Percentiles rank a stretch among this genome's conserved stretches.
Evolutionary conservation across 2,113 vertebrate species (phyloP).

Genomic region (Mastomys coucha): DNA sequence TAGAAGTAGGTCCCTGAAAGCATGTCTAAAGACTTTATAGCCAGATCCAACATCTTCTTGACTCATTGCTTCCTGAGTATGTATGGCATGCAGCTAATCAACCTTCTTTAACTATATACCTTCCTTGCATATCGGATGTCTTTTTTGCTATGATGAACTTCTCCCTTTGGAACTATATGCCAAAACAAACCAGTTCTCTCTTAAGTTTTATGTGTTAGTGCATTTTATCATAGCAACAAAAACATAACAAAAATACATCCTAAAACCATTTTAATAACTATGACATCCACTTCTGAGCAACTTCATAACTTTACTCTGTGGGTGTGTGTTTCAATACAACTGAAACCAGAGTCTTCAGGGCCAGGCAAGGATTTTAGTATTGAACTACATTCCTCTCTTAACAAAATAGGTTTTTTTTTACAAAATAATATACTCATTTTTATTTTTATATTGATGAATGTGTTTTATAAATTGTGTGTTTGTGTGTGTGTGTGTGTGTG

Average conservation of each 20-base stretch:
- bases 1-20: background rate
- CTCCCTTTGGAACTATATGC: background rate
- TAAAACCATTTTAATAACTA: background rate
- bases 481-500: background rate
- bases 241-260: background rate
- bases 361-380: background rate
- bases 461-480: background rate
- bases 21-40: background rate
- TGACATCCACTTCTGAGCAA: background rate
- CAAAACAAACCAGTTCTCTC: background rate
- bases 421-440: background rate
- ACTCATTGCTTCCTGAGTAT: background rate
- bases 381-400: background rate
- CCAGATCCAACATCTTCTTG: background rate
- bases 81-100: background rate
- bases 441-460: background rate
- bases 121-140: background rate
- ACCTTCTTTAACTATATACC: background rate
- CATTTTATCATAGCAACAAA: background rate
- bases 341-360: background rate
- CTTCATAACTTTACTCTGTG: background rate
- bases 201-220: too few relatives aligned
- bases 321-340: background rate
- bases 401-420: too few relatives aligned
- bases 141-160: too few relatives aligned